Percentiles rank a stretch among this genome's conserved stretches.
Conservation (phyloP, 2,888 invertebrate species). For the Sphecodes monilicornis region DNA sequence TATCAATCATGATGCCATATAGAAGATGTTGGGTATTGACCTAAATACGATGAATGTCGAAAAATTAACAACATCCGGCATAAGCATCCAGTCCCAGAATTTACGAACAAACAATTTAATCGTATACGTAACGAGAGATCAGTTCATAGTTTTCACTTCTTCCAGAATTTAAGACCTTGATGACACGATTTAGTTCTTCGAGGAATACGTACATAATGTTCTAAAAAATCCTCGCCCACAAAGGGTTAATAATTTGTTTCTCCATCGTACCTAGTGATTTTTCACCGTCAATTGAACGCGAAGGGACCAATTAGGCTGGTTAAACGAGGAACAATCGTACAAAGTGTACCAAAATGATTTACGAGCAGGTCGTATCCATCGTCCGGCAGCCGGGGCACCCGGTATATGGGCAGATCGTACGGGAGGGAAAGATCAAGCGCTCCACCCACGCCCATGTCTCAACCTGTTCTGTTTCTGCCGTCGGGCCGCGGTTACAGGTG, state of each 20-base stretch:
- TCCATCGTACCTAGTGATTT: neutral
- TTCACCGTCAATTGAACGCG: neutral
- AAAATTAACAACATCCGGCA: neutral
- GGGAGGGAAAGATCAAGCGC: constrained; percentile 80
- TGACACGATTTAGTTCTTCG: neutral
- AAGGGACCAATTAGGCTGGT: neutral
- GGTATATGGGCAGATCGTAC: constrained; percentile 71
- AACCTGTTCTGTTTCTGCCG: constrained; percentile 82
- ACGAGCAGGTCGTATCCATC: constrained; percentile 56
- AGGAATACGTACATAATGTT: neutral
- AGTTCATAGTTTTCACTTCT: too few relatives aligned
- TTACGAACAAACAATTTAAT: too few relatives aligned
- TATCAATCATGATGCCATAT: neutral
- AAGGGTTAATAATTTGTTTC: neutral
- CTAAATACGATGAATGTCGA: neutral
- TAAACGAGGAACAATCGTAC: neutral
- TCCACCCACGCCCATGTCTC: constrained; percentile 83
- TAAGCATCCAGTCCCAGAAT: too few relatives aligned
- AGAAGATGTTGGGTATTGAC: too few relatives aligned
- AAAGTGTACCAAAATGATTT: neutral
- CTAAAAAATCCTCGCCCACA: neutral
- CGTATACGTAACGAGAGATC: too few relatives aligned
- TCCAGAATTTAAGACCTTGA: too few relatives aligned
- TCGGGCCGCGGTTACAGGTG: constrained; percentile 82
- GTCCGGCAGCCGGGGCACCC: constrained; percentile 45